Evolutionary conservation across 1,140 invertebrate species (phyloP).

Genomic region (Diorhabda carinulata): DNA sequence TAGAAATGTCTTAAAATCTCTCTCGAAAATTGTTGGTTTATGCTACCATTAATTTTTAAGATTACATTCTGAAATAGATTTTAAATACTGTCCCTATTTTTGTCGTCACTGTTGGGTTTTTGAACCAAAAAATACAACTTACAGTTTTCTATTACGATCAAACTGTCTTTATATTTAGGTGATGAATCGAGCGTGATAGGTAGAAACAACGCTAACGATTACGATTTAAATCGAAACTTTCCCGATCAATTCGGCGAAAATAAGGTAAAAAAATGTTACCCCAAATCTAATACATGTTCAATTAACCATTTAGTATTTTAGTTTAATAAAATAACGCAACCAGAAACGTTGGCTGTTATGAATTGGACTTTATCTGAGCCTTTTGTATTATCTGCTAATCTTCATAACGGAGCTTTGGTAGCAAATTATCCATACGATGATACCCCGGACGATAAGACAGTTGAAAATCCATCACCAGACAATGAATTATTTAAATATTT

Average conservation of each 20-base stretch:
- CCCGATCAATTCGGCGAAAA: slow-evolving; percentile 80
- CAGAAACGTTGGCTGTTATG: slow-evolving; percentile 90
- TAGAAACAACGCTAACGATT: slow-evolving; percentile 72
- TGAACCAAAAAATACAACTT: too few relatives aligned
- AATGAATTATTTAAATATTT: slow-evolving; percentile 79
- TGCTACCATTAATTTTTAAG: too few relatives aligned
- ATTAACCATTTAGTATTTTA: slow-evolving; percentile 43
- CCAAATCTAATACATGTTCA: neutral
- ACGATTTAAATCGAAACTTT: slow-evolving; percentile 97
- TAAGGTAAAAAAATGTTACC: slow-evolving; percentile 48
- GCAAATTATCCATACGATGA: slow-evolving; percentile 94
- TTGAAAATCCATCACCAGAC: slow-evolving; percentile 69
- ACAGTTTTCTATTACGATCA: too few relatives aligned
- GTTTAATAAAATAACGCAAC: slow-evolving; percentile 64
- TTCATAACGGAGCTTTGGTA: slow-evolving; percentile 91
- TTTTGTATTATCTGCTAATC: slow-evolving; percentile 94
- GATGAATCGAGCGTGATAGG: slow-evolving; percentile 66
- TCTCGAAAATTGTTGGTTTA: too few relatives aligned
- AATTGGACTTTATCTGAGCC: slow-evolving; percentile 81
- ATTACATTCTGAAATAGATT: too few relatives aligned
- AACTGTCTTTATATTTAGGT: slow-evolving; percentile 47
- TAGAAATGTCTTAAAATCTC: too few relatives aligned
- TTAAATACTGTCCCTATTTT: too few relatives aligned
- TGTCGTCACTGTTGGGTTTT: too few relatives aligned
- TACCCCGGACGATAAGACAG: slow-evolving; percentile 44